These are phyloP conservation scores for Pipra filicauda DNA, from an alignment of 2,113 vertebrate genomes.

Conservation along the genomic window DNA sequence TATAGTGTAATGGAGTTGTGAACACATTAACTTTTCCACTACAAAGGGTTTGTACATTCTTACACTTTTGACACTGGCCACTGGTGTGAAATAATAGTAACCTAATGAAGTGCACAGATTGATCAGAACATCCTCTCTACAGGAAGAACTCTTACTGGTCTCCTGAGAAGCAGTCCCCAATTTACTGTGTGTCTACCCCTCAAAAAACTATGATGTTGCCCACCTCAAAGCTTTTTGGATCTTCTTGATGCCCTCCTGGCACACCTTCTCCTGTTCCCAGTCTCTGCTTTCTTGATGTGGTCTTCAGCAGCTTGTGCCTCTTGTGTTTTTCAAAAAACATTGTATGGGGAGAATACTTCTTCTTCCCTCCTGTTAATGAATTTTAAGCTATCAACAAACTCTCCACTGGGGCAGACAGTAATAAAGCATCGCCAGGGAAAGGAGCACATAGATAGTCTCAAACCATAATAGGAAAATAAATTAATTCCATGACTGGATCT, in stretches of 20 bases:
- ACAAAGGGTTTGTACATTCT: background rate
- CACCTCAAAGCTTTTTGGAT: background rate
- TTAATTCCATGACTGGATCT: background rate
- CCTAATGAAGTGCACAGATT: background rate
- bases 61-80: background rate
- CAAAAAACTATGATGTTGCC: background rate
- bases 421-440: background rate
- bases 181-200: background rate
- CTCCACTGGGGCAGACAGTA: background rate
- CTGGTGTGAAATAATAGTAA: background rate
- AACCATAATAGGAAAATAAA: background rate
- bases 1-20: background rate
- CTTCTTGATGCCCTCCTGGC: background rate
- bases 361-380: background rate
- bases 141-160: background rate
- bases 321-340: background rate
- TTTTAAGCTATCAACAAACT: background rate
- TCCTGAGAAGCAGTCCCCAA: fast-evolving
- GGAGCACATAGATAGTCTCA: background rate
- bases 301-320: background rate
- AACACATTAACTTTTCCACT: background rate
- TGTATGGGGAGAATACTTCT: background rate
- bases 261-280: background rate
- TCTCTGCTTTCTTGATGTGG: background rate
- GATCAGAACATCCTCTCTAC: background rate